Evolutionary conservation across 2,888 invertebrate species (phyloP).

Genomic region (Brenthis daphne): DNA sequence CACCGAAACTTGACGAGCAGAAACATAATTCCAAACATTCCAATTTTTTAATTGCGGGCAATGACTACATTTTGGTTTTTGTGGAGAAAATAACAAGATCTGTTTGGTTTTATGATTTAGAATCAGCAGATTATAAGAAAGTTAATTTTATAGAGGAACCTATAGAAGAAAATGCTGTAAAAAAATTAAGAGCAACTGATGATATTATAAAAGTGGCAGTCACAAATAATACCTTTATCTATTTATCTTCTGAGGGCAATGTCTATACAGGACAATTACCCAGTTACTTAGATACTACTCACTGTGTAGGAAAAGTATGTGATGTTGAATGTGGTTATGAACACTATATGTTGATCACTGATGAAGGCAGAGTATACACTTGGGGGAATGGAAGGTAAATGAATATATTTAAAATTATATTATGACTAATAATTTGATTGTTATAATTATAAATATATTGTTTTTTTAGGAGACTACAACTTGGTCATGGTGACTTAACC

Average conservation of each 20-base stretch:
- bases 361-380: slow-evolving; percentile 87
- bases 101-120: slow-evolving; percentile 57
- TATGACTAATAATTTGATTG: background rate
- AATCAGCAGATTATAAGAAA: slow-evolving; percentile 49
- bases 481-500: slow-evolving; percentile 89
- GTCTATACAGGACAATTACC: slow-evolving; percentile 84
- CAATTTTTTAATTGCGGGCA: slow-evolving; percentile 53
- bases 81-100: slow-evolving; percentile 47
- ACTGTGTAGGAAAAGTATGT: slow-evolving; percentile 76
- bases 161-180: slow-evolving; percentile 42
- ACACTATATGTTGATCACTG: slow-evolving; percentile 88
- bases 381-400: slow-evolving; percentile 92
- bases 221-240: slow-evolving; percentile 54
- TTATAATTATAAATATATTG: slow-evolving; percentile 7
- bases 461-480: slow-evolving; percentile 89
- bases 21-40: slow-evolving; percentile 37
- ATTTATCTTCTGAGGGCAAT: slow-evolving; percentile 55
- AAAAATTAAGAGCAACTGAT: slow-evolving; percentile 48
- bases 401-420: background rate
- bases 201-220: slow-evolving; percentile 52
- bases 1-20: slow-evolving; percentile 54
- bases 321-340: slow-evolving; percentile 91
- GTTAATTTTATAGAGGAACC: slow-evolving; percentile 53
- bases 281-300: slow-evolving; percentile 80
- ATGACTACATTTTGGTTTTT: slow-evolving; percentile 59